These are phyloP conservation scores for Pseudopleuronectes americanus DNA, from an alignment of 2,797 vertebrate species.

Conservation along the genomic window DNA sequence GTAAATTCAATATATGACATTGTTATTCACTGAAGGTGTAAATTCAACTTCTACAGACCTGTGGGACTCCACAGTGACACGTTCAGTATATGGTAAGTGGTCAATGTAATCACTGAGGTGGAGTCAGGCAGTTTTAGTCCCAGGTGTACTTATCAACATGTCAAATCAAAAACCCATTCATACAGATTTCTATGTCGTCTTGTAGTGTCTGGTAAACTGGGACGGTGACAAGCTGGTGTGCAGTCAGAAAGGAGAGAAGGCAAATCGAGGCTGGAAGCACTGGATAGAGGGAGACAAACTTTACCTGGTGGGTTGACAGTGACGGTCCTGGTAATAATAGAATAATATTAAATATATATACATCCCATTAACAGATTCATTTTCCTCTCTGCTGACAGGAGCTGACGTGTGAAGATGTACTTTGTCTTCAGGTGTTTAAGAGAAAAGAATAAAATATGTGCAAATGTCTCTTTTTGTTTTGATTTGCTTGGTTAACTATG, in stretches of 20 bases:
- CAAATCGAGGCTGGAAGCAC: constrained; percentile 92
- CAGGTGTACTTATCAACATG: neutral
- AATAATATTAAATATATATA: neutral
- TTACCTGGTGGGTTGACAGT: constrained; percentile 83
- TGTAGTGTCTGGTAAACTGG: constrained; percentile 89
- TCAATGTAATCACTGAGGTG: neutral
- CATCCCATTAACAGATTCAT: neutral
- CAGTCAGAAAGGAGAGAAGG: constrained; percentile 91
- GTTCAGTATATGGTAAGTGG: neutral
- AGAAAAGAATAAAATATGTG: constrained; percentile 78
- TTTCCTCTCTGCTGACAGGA: constrained; percentile 79
- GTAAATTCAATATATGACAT: neutral
- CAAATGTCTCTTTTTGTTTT: constrained; percentile 19
- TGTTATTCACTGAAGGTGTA: neutral
- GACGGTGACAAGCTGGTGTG: constrained; percentile 89
- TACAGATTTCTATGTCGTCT: constrained; percentile 6
- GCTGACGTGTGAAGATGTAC: constrained; percentile 88
- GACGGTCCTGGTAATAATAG: neutral
- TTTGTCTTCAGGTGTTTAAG: constrained; percentile 90
- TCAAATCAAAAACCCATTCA: constrained; percentile 4
- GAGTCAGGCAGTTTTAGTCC: neutral
- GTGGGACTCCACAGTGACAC: neutral
- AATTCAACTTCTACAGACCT: neutral
- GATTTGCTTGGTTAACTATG: neutral
- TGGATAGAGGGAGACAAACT: constrained; percentile 91